Base-by-base conservation (phyloP, 2,888 invertebrate species). In the Gnatocerus cornutus region DNA sequence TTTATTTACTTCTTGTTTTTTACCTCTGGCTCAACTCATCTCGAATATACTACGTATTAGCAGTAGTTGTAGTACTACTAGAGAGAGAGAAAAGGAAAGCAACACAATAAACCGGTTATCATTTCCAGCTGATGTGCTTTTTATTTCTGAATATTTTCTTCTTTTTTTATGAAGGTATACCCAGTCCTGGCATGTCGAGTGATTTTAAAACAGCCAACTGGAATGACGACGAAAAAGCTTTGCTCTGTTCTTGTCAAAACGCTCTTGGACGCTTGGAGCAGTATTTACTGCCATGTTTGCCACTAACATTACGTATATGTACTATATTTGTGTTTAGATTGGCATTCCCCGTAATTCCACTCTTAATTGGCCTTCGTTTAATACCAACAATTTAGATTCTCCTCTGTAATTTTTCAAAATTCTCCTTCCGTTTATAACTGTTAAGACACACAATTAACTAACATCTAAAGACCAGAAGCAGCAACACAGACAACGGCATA, bases 101-200 rank as follows among this genome's bases (percentile, higher is more conserved):
- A 78, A 78, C 79, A 73, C 70, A 73, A 78, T 75, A 80, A 84
- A 83, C 84, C 82, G 84, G 84, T 84, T 84, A 80, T 81, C 80
- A 79, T 79, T 82, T 83, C 80, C 84, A 84, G 83, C 83, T 84
- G 84, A 84, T 84, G 83, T 81, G 81, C 82, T 82, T 84, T 83
- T 83, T 82, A 81, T 82, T 82, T 82, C 80, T 79, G 77, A 78
- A 78, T 76, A 79, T 81, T 82, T 79, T 81, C 77, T 77, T 76
- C 66, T 78, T 80, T 82, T 82, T 81, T 81, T 82, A 78, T 80
- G 78, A 79, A 80, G 80, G 79, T 80, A 81, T 81, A 82, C 78
- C 80, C 76, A 82, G 81, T 79, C 76, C 79, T 79, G 79, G 79
- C 81, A 81, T 79, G 79, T 79, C 79, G 80, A 82, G 79, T 82